Base-by-base conservation (phyloP, 2,797 vertebrate genomes). In the Bradypodion pumilum region DNA sequence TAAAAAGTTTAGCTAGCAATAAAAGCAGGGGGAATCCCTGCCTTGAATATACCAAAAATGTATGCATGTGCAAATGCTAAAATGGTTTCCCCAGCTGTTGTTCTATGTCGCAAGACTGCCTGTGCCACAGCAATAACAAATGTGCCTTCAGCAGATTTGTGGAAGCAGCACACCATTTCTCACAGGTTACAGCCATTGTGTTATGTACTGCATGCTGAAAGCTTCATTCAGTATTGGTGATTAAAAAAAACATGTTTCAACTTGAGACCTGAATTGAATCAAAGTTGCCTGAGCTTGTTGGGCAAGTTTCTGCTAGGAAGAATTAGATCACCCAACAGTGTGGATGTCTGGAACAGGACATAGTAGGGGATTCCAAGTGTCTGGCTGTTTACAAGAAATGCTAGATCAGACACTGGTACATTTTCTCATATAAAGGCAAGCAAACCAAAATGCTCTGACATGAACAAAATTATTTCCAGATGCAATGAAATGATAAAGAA, bases 401-500 rank as follows among this genome's bases (percentile, higher is more conserved):
- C 46, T 68, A 85, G 77, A 7, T 75, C 7, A 5, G 32, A 44
- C n/a, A 42, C 74, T 76, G 40, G 25, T 32, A 0, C 80, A 49
- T 82, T 74, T 88, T 75, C 86, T 77, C 10, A 46, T 79, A 87
- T 79, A 87, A 65, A 90, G 46, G 49, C 44, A 77, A 77, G 60
- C 9, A 83, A 88, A 88, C 74, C 69, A 70, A 84, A 63, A 72
- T 5, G 9, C 15, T 62, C 15, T 60, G 1, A 37, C n/a, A 13
- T 16, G 12, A 85, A 21, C 79, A 60, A 82, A 89, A 87, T 89
- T 27, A 86, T 78, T 85, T 89, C 73, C 40, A 85, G 72, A 49
- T 89, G 65, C 74, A 82, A 37, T 74, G 46, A 76, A 75, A 83
- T 73, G 78, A 42, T 32, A 74, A 35, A 44, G 27, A 84, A 77